Base-by-base conservation (phyloP, 2,888 invertebrate species). In the Apotomis capreana region DNA sequence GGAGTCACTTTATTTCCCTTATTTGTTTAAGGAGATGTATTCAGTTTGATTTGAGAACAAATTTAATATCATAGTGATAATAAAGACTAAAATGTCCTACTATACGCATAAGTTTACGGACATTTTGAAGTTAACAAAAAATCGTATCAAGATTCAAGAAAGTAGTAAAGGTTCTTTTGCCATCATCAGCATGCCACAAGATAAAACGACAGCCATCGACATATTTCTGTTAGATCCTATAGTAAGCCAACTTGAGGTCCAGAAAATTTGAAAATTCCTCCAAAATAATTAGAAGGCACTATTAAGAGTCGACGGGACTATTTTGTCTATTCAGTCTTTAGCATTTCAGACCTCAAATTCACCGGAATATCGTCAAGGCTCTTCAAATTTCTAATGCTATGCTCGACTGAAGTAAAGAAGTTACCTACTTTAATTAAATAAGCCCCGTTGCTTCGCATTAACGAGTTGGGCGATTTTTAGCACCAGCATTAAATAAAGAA, bases 361-460 rank as follows among this genome's bases (percentile, higher is more conserved):
- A 13, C 10, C n/a, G 26, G 37, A 60, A 61, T 49, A 36, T 5
- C 61, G 44, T n/a, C 40, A 44, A n/a, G 5, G 46, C 36, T 54
- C 49, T 62, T 67, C 49, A 57, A 71, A 57, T 67, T 67, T 71
- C 61, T 67, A 61, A 68, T 68, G 57, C 55, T 61, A 40, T 57
- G 67, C 61, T 57, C 40, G 61, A 68, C 51, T 52, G 57, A 57
- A 64, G 61, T 63, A 64, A 64, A 62, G 55, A 62, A 63, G 64
- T 70, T 62, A 58, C n/a, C n/a, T n/a, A n/a, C 57, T 68, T 51
- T 49, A 61, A 71, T 71, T 61, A 62, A 51, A 63, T 69, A 49
- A 67, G 55, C 57, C 36, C n/a, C 36, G 36, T 13, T 40, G 67
- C 60, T 71, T 12, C 46, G 49, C 57, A 58, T 67, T 52, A 54